These are phyloP conservation scores for Semicossyphus pulcher DNA, from an alignment of 2,113 vertebrate species.

Conservation along the genomic window DNA sequence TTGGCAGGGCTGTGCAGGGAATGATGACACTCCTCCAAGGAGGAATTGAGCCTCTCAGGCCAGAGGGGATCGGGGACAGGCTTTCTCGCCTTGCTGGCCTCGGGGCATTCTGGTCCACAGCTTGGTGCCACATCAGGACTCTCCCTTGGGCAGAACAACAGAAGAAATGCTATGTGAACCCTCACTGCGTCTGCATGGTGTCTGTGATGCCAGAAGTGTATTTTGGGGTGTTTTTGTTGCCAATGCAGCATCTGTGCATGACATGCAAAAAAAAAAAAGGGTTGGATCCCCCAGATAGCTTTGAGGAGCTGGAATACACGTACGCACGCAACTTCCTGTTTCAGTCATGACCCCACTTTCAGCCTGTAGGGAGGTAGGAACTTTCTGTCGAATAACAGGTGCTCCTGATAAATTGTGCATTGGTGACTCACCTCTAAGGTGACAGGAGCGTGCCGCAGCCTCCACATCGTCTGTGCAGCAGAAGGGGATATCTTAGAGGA, in stretches of 20 bases:
- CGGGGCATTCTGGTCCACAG: slow-evolving; percentile 24
- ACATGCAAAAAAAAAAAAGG: neutral
- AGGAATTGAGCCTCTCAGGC: slow-evolving; percentile 20
- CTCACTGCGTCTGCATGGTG: neutral
- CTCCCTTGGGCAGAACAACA: slow-evolving; percentile 13
- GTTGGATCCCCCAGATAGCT: slow-evolving; percentile 1
- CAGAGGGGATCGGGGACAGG: slow-evolving; percentile 16
- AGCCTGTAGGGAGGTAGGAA: slow-evolving; percentile 30
- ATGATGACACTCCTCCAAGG: slow-evolving; percentile 18
- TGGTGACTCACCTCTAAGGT: slow-evolving; percentile 14
- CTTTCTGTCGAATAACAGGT: slow-evolving; percentile 17
- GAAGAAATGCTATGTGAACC: slow-evolving; percentile 15
- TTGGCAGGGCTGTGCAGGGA: slow-evolving; percentile 31
- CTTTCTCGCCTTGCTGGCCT: slow-evolving; percentile 8
- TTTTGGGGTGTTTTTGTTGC: slow-evolving; percentile 17
- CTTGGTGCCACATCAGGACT: slow-evolving; percentile 9
- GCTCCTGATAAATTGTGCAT: neutral
- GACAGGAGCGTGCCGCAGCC: slow-evolving; percentile 11
- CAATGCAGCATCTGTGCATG: neutral
- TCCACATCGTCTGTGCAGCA: slow-evolving; percentile 44
- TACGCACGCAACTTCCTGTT: slow-evolving; percentile 14
- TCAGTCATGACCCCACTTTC: slow-evolving; percentile 31
- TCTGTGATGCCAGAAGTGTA: slow-evolving; percentile 22
- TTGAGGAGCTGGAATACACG: slow-evolving; percentile 3
- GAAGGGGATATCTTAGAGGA: slow-evolving; percentile 29